phyloP scores from a whole-genome alignment of 2,113 vertebrate genomes.

The Lota lota region DNA sequence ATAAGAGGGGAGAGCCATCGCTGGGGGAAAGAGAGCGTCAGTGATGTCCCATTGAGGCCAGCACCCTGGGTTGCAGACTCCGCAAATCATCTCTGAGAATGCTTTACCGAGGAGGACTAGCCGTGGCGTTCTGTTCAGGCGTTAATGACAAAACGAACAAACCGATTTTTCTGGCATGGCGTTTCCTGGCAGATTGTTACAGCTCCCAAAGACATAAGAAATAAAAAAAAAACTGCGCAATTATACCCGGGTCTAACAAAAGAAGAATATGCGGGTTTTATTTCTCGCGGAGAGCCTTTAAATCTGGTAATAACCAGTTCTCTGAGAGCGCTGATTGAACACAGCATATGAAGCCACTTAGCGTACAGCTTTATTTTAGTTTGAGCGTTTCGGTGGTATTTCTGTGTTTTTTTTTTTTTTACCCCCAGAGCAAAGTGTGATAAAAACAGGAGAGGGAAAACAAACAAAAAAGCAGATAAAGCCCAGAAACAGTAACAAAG shows the following conservation, averaged over 20 bases:
- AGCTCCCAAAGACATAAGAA: slow-evolving; percentile 7
- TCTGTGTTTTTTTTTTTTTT: too few species aligned
- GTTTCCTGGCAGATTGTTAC: too few species aligned
- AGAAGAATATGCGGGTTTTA: slow-evolving; percentile 19
- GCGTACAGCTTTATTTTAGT: slow-evolving; percentile 8
- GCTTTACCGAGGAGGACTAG: too few species aligned
- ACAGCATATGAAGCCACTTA: slow-evolving; percentile 21
- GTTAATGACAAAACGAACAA: too few species aligned
- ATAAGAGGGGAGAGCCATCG: too few species aligned
- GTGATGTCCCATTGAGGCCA: too few species aligned
- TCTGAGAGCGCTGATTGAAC: slow-evolving; percentile 8
- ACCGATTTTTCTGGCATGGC: too few species aligned
- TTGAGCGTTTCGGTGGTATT: background rate
- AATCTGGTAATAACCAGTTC: slow-evolving; percentile 21
- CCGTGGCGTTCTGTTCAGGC: too few species aligned
- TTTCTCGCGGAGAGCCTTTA: slow-evolving; percentile 13
- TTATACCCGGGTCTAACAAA: slow-evolving; percentile 36
- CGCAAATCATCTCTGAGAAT: too few species aligned
- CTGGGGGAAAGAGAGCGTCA: too few species aligned
- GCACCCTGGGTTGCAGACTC: too few species aligned
- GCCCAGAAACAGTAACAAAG: background rate
- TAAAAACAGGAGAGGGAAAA: slow-evolving; percentile 7
- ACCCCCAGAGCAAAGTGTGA: slow-evolving; percentile 10
- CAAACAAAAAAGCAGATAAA: background rate
- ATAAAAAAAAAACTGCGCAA: slow-evolving; percentile 48